Evolutionary conservation across 2,797 vertebrate genomes (phyloP).

Genomic region (Xenentodon cancila): DNA sequence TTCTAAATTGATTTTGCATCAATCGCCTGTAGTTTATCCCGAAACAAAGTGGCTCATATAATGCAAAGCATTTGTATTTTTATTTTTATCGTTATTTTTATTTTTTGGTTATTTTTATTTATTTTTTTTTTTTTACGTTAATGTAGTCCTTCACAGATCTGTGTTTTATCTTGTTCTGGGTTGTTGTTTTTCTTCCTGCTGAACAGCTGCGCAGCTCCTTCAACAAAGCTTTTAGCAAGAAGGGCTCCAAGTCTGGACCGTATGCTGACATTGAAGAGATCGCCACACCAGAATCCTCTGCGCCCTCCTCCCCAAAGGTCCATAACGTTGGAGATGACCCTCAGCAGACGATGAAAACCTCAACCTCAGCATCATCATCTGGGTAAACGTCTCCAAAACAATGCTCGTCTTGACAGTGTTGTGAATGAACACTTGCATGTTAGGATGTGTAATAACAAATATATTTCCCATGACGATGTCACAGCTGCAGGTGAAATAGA

Average conservation of each 20-base stretch:
- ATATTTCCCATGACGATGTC: background rate
- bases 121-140: background rate
- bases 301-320: constrained; percentile 95
- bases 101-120: background rate
- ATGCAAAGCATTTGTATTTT: background rate
- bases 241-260: constrained; percentile 91
- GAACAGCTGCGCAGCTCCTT: constrained; percentile 96
- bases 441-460: background rate
- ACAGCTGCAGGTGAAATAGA: background rate
- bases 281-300: constrained; percentile 93
- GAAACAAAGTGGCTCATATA: background rate
- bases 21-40: background rate
- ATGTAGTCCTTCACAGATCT: background rate
- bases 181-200: constrained; percentile 19
- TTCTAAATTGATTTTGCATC: too few relatives aligned
- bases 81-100: too few relatives aligned
- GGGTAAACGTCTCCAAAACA: constrained; percentile 68
- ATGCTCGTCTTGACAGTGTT: background rate
- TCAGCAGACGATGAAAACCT: constrained; percentile 78
- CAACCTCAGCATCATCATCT: constrained; percentile 83
- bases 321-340: constrained; percentile 82
- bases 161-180: background rate
- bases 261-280: constrained; percentile 99
- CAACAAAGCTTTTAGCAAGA: constrained; percentile 99
- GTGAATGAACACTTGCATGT: background rate